These are phyloP conservation scores for Cynocephalus volans DNA, from an alignment of 2,113 vertebrate genomes.

Conservation along the genomic window DNA sequence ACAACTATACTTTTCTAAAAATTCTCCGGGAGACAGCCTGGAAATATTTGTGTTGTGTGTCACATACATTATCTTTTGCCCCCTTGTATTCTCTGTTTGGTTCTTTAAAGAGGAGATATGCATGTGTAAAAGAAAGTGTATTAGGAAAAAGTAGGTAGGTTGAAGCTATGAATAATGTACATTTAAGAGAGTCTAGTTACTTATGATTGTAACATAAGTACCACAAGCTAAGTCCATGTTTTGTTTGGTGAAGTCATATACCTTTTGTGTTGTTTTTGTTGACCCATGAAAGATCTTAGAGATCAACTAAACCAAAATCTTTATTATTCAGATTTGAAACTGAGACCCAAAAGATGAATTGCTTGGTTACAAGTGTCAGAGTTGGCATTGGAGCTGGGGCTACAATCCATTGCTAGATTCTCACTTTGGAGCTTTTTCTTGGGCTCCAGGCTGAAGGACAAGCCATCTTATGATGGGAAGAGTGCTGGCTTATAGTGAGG, in stretches of 20 bases:
- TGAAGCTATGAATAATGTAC: not conserved
- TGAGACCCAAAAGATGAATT: not conserved
- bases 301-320: not conserved
- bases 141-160: not conserved
- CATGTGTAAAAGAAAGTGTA: not conserved
- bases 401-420: not conserved
- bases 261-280: not conserved
- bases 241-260: not conserved
- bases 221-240: not conserved
- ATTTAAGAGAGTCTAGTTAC: not conserved
- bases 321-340: constrained; percentile 11
- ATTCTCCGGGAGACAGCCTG: not conserved
- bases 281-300: not conserved
- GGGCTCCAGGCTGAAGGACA: not conserved
- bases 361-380: not conserved
- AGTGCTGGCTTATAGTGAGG: not conserved
- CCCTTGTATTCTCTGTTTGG: not conserved
- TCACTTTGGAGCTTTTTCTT: not conserved
- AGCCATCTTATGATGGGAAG: not conserved
- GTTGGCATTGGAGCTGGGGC: rapidly evolving
- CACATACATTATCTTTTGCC: not conserved
- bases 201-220: not conserved
- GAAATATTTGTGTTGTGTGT: not conserved
- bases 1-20: not conserved
- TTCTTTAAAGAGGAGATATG: not conserved